Evolutionary conservation across 30 jellyfish, hydroid and myxozoan species (phyloP), one percentile per base, ranked within the genome.

Genomic region (Hydractinia symbiolongicarpus): DNA sequence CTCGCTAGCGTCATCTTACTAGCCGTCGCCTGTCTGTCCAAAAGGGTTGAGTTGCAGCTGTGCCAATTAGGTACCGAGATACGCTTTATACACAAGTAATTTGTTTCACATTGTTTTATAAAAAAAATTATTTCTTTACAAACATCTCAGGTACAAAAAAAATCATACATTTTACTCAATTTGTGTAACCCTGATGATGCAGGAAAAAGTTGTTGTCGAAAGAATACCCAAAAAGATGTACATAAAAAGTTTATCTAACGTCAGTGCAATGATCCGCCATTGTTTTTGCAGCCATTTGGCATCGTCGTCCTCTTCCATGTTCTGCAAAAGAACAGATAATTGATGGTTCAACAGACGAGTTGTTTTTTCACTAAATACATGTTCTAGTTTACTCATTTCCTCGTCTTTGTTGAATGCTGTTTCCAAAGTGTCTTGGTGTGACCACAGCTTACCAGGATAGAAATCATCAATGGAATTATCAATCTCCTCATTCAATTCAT

Each of bases 211-310:
- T 30, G 21, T 49, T 8, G 60, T 77, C 56, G 16, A 16, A 55
- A 53, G 55, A 16, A 62, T 55, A 4, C 56, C 52, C 1, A 55
- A 5, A 55, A 79, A 79, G 15, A 8, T 21, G 49, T 61, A 60
- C 17, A 79, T 49, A 79, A 79, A 79, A 6, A 66, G 40, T 79
- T 55, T 40, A 64, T 79, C 87, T 58, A 79, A 54, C 5, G 54
- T 52, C 50, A 9, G 67, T 1, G 87, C 73, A 7, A 79, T 67
- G 40, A 79, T 62, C 49, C 66, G 20, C 87, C 87, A 79, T 79
- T 79, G 71, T 10, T 53, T 44, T 68, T 79, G 83, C 54, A 66
- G 44, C 85, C 75, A 79, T 60, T 60, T 69, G 8, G 83, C 70
- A 40, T 50, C 62, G 17, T 79, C 87, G 5, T 49, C 10, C 4